Evolutionary conservation across 2,888 invertebrate genomes (phyloP).

Genomic region (Ashinkailepas kermadecensis): DNA sequence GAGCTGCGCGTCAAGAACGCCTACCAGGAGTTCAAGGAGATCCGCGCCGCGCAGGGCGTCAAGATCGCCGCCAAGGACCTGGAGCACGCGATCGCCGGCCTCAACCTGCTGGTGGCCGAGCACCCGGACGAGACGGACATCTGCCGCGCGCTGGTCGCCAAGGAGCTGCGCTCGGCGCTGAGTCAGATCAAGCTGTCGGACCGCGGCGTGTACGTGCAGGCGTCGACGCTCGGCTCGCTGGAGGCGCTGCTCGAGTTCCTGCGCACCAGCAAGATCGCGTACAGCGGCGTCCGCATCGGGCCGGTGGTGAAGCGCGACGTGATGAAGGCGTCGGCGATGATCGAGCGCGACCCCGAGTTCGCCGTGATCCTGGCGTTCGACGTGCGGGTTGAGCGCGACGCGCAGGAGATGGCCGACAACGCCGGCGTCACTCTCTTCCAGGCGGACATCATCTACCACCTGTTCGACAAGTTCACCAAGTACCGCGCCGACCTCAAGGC

Average conservation of each 20-base stretch:
- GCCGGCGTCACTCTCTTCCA: conserved; percentile 48
- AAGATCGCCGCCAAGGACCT: conserved; percentile 97
- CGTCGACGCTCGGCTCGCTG: conserved; percentile 96
- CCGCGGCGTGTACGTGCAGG: conserved; percentile 97
- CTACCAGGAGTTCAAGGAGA: conserved; percentile 88
- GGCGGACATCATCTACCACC: conserved; percentile 98
- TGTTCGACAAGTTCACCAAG: conserved; percentile 94
- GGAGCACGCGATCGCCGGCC: conserved; percentile 88
- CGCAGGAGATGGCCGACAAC: conserved; percentile 92
- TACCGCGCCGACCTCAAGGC: conserved; percentile 84
- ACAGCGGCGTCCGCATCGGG: conserved; percentile 85
- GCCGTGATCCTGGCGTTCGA: conserved; percentile 99
- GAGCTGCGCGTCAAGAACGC: conserved; percentile 78
- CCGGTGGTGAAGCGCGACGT: conserved; percentile 99
- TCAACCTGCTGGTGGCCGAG: conserved; percentile 73
- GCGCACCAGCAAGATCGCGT: conserved; percentile 79
- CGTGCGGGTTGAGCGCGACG: conserved; percentile 90
- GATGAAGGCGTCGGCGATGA: conserved; percentile 99
- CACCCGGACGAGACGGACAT: conserved; percentile 91
- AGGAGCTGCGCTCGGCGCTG: conserved; percentile 78
- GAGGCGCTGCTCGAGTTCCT: conserved; percentile 94
- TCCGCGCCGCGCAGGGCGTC: conserved; percentile 93
- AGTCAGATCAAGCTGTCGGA: conserved; percentile 85
- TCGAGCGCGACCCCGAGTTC: conserved; percentile 93
- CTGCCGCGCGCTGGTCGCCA: conserved; percentile 73